These are phyloP conservation scores for Byasa hedistus DNA, from an alignment of 2,888 invertebrate genomes.

Conservation along the genomic window DNA sequence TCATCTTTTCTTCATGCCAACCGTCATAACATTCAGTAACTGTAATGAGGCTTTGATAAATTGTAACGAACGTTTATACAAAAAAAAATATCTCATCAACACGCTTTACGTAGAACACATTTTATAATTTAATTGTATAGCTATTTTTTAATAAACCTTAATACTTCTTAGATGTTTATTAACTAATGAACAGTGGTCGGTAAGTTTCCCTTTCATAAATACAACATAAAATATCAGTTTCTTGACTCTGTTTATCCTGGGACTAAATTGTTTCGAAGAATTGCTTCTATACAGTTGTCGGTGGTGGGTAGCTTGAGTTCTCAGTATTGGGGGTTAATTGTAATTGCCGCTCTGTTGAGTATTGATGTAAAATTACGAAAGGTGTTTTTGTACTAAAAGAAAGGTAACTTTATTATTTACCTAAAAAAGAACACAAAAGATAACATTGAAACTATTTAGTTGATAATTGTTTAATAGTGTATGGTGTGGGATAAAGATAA, in stretches of 20 bases:
- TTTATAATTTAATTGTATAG: background rate
- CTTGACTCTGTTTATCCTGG: background rate
- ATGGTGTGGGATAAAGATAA: too few relatives aligned
- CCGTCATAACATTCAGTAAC: slow-evolving; percentile 2
- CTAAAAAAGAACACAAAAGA: too few relatives aligned
- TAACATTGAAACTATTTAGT: too few relatives aligned
- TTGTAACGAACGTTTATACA: background rate
- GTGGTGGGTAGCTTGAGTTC: background rate
- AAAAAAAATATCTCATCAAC: background rate
- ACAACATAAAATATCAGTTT: background rate
- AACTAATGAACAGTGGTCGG: background rate
- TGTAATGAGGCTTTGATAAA: slow-evolving; percentile 6
- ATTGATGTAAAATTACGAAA: too few relatives aligned
- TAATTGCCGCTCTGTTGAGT: too few relatives aligned
- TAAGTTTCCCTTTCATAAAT: background rate
- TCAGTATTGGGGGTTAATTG: too few relatives aligned
- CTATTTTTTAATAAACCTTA: too few relatives aligned
- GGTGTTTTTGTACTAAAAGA: too few relatives aligned
- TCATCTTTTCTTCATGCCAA: slow-evolving; percentile 16
- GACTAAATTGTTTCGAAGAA: background rate
- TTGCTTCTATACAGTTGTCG: background rate
- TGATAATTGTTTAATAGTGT: too few relatives aligned
- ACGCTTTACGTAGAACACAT: background rate
- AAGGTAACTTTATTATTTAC: too few relatives aligned
- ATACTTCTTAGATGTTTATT: too few relatives aligned